Base-by-base conservation (phyloP, 2,888 invertebrate genomes). In the Acrocera orbiculus region DNA sequence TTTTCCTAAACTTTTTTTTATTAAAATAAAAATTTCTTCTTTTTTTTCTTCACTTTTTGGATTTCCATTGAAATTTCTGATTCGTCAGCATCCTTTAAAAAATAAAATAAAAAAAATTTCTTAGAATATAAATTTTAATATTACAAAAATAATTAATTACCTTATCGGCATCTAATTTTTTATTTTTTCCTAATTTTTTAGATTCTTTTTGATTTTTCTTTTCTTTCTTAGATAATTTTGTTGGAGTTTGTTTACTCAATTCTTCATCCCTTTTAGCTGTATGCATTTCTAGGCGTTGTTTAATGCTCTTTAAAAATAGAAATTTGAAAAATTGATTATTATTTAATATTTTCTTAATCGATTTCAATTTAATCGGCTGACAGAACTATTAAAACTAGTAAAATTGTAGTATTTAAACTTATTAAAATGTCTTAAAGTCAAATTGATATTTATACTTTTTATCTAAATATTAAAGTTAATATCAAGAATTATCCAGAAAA, bases 111-210 rank as follows among this genome's bases (percentile, higher is more conserved):
- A 19, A 22, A 25, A 30, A 23, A n/a, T n/a, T n/a, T n/a, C n/a
- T n/a, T n/a, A n/a, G n/a, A n/a, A n/a, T 16, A 7, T n/a, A 27
- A 10, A 34, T 23, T 19, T n/a, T n/a, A n/a, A n/a, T n/a, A n/a
- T n/a, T n/a, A n/a, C n/a, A n/a, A n/a, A n/a, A n/a, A n/a, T n/a
- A n/a, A n/a, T n/a, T n/a, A 14, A 22, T 33, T 44, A 54, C 73
- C 53, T 72, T 73, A 50, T 73, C 73, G 16, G 63, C 63, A 52
- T 73, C 72, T 24, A 63, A 51, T 47, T 67, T 69, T 47, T 67
- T 70, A 35, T 62, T 53, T 48, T 67, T 69, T 19, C 43, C 60
- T 37, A 62, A 47, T 49, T 68, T 69, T 40, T 64, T 63, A 34
- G 63, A 57, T 43, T 65, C 63, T 40, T 66, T 64, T 41, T 62